Evolutionary conservation across 2,888 invertebrate genomes (phyloP).

Genomic region (Stenotaenia linearis): DNA sequence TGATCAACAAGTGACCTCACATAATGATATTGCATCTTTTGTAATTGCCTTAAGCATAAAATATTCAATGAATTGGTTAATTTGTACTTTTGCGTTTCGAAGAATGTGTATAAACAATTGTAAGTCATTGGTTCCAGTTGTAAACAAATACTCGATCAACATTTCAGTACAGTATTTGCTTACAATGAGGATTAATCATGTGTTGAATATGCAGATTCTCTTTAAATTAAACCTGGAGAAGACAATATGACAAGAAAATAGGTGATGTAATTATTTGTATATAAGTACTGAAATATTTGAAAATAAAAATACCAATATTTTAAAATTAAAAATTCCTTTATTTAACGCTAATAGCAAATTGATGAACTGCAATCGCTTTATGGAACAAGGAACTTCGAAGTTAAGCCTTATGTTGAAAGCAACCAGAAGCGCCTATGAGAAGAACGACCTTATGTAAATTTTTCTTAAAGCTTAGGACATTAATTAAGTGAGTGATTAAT

Average conservation of each 20-base stretch:
- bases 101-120: not conserved
- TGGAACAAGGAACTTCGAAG: not conserved
- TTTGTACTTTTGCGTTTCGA: not conserved
- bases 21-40: not conserved
- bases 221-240: not conserved
- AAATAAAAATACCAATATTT: slow-evolving; percentile 8
- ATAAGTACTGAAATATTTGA: slow-evolving; percentile 13
- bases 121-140: not conserved
- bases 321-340: not conserved
- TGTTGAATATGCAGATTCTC: not conserved
- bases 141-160: not conserved
- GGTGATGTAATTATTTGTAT: slow-evolving; percentile 6
- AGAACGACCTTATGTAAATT: too few species aligned
- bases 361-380: too few species aligned
- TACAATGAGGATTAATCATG: not conserved
- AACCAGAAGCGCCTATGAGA: too few species aligned
- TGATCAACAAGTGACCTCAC: slow-evolving; percentile 10
- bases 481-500: not conserved
- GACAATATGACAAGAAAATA: not conserved
- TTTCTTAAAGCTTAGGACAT: not conserved
- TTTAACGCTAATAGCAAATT: not conserved
- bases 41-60: not conserved
- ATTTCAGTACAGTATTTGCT: not conserved
- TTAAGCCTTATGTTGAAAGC: not conserved
- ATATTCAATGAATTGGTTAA: not conserved